Conservation (phyloP, 2,113 vertebrate genomes). For the Microtus pennsylvanicus region DNA sequence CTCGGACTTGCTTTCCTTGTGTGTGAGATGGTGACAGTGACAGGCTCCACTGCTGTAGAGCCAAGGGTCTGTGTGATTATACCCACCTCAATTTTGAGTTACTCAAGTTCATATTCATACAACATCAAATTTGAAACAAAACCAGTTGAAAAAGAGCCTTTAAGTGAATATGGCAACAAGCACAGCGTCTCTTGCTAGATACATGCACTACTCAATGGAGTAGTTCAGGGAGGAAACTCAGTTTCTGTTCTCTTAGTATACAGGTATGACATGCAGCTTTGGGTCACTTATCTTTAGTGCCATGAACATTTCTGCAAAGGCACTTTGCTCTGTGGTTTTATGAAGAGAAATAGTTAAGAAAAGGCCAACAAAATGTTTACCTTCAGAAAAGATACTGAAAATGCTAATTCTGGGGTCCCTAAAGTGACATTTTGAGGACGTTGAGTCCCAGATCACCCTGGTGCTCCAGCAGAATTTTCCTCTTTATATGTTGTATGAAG, state of each 20-base stretch:
- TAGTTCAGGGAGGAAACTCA: background rate
- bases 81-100: background rate
- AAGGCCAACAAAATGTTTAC: background rate
- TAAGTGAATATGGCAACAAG: background rate
- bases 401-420: background rate
- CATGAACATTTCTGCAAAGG: background rate
- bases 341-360: background rate
- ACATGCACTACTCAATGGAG: background rate
- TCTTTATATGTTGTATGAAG: background rate
- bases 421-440: background rate
- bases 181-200: background rate
- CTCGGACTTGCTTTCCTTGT: background rate
- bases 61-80: background rate
- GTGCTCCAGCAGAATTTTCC: background rate
- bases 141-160: background rate
- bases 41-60: too few relatives aligned
- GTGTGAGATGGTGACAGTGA: background rate
- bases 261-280: background rate
- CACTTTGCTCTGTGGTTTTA: background rate
- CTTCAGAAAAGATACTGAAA: constrained; percentile 27
- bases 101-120: background rate
- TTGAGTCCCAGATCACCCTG: background rate
- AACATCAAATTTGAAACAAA: background rate
- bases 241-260: background rate
- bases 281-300: background rate